Evolutionary conservation across 2,797 vertebrate genomes (phyloP).

Genomic region (Novumbra hubbsi): DNA sequence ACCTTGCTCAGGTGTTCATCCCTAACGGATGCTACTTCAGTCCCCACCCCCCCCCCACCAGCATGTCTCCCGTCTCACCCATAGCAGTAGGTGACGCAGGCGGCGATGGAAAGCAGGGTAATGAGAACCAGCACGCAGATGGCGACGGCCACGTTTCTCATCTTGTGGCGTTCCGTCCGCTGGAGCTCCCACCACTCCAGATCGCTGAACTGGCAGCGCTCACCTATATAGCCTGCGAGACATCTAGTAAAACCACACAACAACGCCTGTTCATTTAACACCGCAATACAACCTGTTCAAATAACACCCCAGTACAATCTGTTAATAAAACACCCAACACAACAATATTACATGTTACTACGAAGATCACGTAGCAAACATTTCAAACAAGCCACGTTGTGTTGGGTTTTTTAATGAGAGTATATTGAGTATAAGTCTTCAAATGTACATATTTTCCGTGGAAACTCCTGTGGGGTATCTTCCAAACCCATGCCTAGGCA

Average conservation of each 20-base stretch:
- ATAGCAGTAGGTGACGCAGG: constrained; percentile 73
- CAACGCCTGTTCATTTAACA: neutral
- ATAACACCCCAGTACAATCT: too few species aligned
- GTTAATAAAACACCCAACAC: too few species aligned
- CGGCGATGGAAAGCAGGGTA: constrained; percentile 72
- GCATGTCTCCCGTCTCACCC: constrained; percentile 66
- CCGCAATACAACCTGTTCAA: neutral
- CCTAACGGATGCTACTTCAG: neutral
- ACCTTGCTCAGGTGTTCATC: neutral
- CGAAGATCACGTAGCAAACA: neutral
- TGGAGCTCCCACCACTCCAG: constrained; percentile 89
- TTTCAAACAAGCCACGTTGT: neutral
- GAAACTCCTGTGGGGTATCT: neutral
- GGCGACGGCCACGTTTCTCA: constrained; percentile 64
- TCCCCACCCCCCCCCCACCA: neutral
- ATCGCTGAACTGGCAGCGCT: constrained; percentile 89
- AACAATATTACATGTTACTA: too few species aligned
- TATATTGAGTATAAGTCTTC: neutral
- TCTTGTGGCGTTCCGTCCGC: constrained; percentile 70
- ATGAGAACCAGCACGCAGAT: constrained; percentile 65
- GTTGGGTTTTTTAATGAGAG: neutral
- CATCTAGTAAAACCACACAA: constrained; percentile 71
- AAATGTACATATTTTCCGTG: neutral
- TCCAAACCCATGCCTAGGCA: neutral
- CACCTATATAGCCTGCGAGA: constrained; percentile 80